phyloP scores from a whole-genome alignment of 1,140 invertebrate genomes.

The Drosophila kepulauana region DNA sequence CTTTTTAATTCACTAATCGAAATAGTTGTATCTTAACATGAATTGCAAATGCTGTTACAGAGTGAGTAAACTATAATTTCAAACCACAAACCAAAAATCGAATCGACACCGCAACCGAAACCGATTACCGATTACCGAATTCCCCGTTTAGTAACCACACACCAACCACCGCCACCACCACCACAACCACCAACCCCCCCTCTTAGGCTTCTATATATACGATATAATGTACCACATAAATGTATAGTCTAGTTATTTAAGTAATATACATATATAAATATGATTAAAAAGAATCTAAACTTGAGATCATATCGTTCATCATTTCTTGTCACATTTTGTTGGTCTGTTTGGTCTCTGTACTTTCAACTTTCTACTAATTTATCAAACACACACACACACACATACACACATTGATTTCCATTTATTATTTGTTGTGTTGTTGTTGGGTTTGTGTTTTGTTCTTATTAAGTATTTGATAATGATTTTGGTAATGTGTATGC shows the following conservation, averaged over 20 bases:
- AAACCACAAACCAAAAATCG: neutral
- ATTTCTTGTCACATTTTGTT: conserved; percentile 30
- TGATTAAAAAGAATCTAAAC: conserved; percentile 10
- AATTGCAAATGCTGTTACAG: conserved; percentile 46
- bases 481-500: conserved; percentile 11
- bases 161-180: no score
- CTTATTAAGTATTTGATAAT: no score
- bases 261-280: conserved; percentile 24
- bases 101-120: neutral
- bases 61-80: conserved; percentile 52
- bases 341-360: conserved; percentile 12
- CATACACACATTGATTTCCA: neutral
- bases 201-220: neutral
- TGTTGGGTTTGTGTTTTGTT: neutral
- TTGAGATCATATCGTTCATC: conserved; percentile 14
- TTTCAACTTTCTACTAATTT: neutral
- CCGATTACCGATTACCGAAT: neutral
- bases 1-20: conserved; percentile 36
- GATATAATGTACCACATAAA: conserved; percentile 4
- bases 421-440: conserved; percentile 13
- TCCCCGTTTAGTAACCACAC: neutral
- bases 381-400: neutral
- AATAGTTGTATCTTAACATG: conserved; percentile 46
- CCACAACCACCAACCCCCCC: no score
- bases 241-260: conserved; percentile 17